A percentile compares a stretch with the other conserved stretches of the same genome.
Evolutionary conservation across 2,113 vertebrate genomes (phyloP).

Genomic region (Bettongia penicillata): DNA sequence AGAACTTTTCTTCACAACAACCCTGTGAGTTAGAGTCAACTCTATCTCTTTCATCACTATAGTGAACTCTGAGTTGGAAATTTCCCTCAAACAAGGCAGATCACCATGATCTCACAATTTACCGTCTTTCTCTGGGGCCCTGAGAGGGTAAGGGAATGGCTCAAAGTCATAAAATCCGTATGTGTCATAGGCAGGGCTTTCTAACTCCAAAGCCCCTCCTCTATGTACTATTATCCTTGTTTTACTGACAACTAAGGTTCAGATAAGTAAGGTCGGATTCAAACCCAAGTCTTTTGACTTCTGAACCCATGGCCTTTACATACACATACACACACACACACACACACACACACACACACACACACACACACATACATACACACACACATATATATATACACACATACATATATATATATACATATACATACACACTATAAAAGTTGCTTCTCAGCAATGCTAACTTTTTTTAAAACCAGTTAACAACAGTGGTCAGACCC

Average conservation of each 20-base stretch:
- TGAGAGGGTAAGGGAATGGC: background rate
- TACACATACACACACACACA: no score
- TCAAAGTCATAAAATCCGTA: background rate
- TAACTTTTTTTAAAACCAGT: slow-evolving; percentile 22
- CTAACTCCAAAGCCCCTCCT: background rate
- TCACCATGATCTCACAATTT: background rate
- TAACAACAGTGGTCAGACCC: slow-evolving; percentile 19
- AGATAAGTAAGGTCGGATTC: background rate
- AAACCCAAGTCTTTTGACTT: background rate
- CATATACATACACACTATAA: background rate
- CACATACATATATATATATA: no score
- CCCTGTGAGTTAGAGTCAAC: background rate
- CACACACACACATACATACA: background rate
- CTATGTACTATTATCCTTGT: background rate
- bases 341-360: no score
- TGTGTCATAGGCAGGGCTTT: background rate
- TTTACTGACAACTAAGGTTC: background rate
- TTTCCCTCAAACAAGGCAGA: background rate
- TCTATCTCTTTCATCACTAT: background rate
- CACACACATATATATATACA: no score
- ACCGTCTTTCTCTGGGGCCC: background rate
- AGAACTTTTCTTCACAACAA: background rate
- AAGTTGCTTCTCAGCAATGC: background rate
- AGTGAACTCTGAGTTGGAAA: background rate
- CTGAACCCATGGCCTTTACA: background rate